These are phyloP conservation scores for Drosophila tsacasi DNA, from an alignment of 1,140 invertebrate genomes.

Conservation along the genomic window DNA sequence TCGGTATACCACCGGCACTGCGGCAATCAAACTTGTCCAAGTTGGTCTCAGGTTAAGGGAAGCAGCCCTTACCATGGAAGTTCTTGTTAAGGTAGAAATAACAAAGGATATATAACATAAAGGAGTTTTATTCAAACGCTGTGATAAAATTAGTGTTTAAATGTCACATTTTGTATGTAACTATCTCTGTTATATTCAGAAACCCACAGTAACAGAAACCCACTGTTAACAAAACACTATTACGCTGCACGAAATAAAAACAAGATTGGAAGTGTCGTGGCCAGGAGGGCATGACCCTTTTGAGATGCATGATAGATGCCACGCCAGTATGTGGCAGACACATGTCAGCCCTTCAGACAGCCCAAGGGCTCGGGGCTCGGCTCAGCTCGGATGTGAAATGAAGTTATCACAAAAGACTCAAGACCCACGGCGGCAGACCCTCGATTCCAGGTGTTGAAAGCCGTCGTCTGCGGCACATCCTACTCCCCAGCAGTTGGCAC, in stretches of 20 bases:
- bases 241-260: slow-evolving; percentile 33
- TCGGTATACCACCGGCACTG: slow-evolving; percentile 3
- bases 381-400: slow-evolving; percentile 34
- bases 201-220: background rate
- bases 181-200: background rate
- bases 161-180: background rate
- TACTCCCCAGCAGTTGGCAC: slow-evolving; percentile 4
- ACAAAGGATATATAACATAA: background rate
- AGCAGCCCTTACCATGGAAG: background rate
- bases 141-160: too few relatives aligned
- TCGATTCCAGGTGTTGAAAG: slow-evolving; percentile 54
- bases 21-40: slow-evolving; percentile 8
- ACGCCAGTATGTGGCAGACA: slow-evolving; percentile 50
- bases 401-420: slow-evolving; percentile 55
- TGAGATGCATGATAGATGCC: slow-evolving; percentile 36
- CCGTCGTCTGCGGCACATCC: slow-evolving; percentile 37
- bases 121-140: background rate
- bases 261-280: slow-evolving; percentile 30
- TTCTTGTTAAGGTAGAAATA: background rate
- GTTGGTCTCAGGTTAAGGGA: background rate
- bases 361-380: slow-evolving; percentile 24
- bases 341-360: slow-evolving; percentile 57
- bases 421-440: slow-evolving; percentile 16
- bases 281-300: slow-evolving; percentile 51
- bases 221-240: slow-evolving; percentile 17